phyloP scores from a whole-genome alignment of 2,113 vertebrate genomes.

The Oxygymnocypris stewartii region DNA sequence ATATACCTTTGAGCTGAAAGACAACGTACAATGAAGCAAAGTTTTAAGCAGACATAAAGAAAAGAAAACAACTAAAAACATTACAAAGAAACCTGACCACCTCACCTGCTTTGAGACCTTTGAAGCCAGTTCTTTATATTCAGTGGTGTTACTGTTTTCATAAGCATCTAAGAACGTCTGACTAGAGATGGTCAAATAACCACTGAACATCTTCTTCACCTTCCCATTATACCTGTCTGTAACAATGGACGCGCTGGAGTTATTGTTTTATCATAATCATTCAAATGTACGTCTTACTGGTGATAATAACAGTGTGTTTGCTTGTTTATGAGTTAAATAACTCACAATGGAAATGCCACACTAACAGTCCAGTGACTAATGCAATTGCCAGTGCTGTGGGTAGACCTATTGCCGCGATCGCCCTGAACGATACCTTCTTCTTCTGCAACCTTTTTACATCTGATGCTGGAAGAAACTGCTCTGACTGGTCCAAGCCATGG shows the following conservation, averaged over 20 bases:
- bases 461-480: constrained; percentile 56
- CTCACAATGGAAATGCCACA: constrained; percentile 75
- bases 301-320: not conserved
- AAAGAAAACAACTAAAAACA: not conserved
- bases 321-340: not conserved
- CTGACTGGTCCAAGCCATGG: not conserved
- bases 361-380: constrained; percentile 66
- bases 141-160: constrained; percentile 60
- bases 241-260: not conserved
- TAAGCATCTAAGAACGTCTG: constrained; percentile 53
- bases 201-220: constrained; percentile 64
- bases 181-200: constrained; percentile 66
- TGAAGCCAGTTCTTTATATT: constrained; percentile 61
- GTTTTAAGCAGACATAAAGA: not conserved
- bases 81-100: not conserved
- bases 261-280: not conserved
- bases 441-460: constrained; percentile 60
- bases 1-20: constrained; percentile 73
- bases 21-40: constrained; percentile 13
- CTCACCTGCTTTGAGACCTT: constrained; percentile 65
- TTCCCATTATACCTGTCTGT: constrained; percentile 59
- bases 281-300: not conserved
- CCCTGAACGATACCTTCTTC: constrained; percentile 25
- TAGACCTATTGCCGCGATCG: constrained; percentile 38
- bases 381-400: constrained; percentile 21